Evolutionary conservation across 2,113 vertebrate species (phyloP).

Genomic region (Gymnorhina tibicen): DNA sequence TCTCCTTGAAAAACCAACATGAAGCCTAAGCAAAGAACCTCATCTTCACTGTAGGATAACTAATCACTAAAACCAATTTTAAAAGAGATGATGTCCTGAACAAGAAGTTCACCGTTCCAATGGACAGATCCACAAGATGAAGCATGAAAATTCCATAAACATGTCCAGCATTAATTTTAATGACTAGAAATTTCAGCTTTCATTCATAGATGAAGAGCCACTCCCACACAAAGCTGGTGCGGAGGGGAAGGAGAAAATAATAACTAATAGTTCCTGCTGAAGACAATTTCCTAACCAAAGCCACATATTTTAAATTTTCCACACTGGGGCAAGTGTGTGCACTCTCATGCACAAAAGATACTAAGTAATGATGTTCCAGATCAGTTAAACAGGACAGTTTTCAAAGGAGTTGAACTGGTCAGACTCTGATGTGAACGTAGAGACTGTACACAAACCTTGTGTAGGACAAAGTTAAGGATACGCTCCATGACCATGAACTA

Average conservation of each 20-base stretch:
- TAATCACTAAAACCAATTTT: not conserved
- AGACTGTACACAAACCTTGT: not conserved
- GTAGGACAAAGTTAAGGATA: not conserved
- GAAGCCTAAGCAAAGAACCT: not conserved
- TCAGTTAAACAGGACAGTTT: not conserved
- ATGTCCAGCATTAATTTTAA: not conserved
- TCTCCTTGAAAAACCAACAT: not conserved
- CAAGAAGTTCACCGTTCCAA: not conserved
- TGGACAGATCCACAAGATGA: not conserved
- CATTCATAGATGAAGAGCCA: not conserved
- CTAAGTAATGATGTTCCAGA: not conserved
- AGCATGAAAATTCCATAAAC: not conserved
- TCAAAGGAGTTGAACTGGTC: not conserved
- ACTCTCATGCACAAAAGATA: not conserved
- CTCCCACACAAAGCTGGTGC: not conserved
- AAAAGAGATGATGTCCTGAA: not conserved
- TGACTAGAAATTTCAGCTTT: not conserved
- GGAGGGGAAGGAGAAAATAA: not conserved
- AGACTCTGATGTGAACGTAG: fast-evolving
- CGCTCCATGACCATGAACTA: not conserved
- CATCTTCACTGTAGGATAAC: not conserved
- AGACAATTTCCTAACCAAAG: not conserved
- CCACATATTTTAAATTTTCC: not conserved
- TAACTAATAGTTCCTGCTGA: not conserved
- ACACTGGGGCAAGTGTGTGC: not conserved